These are phyloP conservation scores for Gasteruption jaculator DNA, from an alignment of 2,888 invertebrate species.

Conservation along the genomic window DNA sequence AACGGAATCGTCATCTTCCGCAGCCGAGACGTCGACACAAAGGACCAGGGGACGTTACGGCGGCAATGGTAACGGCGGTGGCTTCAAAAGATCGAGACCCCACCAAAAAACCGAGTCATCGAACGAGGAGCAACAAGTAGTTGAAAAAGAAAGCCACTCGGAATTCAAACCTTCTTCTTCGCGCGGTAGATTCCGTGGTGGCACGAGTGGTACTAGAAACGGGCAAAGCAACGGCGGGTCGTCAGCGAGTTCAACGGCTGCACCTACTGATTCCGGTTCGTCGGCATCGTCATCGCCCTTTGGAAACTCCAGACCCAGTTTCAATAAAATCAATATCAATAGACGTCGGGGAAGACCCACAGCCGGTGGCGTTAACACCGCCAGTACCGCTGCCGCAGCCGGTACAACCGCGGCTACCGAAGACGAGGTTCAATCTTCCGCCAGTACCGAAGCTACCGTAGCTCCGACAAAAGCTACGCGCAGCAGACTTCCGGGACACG, in stretches of 20 bases:
- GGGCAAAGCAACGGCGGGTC: no score
- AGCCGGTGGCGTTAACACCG: slow-evolving; percentile 28
- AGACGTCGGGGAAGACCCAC: slow-evolving; percentile 42
- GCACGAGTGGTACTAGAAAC: slow-evolving; percentile 29
- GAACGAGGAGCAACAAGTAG: slow-evolving; percentile 34
- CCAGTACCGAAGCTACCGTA: no score
- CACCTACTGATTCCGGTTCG: slow-evolving; percentile 17
- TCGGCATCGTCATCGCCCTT: slow-evolving; percentile 14
- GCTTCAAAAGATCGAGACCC: slow-evolving; percentile 41
- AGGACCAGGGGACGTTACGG: slow-evolving; percentile 41
- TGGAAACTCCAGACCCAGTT: slow-evolving; percentile 32
- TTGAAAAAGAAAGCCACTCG: slow-evolving; percentile 41
- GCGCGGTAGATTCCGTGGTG: slow-evolving; percentile 39
- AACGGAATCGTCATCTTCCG: no score
- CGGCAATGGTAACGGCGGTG: slow-evolving; percentile 23
- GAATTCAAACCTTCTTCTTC: slow-evolving; percentile 33
- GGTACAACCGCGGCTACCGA: slow-evolving; percentile 26
- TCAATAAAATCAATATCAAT: slow-evolving; percentile 40
- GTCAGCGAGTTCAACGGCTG: slow-evolving; percentile 21
- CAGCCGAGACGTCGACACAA: slow-evolving; percentile 37
- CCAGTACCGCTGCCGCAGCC: slow-evolving; percentile 29
- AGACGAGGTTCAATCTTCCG: no score
- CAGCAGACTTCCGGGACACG: slow-evolving; percentile 11
- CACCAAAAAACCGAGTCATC: slow-evolving; percentile 28
- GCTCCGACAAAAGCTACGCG: no score